These are phyloP conservation scores for Hydrozoanthus tunicans DNA, from an alignment of 64 coral and sea anemone species.

Conservation along the genomic window DNA sequence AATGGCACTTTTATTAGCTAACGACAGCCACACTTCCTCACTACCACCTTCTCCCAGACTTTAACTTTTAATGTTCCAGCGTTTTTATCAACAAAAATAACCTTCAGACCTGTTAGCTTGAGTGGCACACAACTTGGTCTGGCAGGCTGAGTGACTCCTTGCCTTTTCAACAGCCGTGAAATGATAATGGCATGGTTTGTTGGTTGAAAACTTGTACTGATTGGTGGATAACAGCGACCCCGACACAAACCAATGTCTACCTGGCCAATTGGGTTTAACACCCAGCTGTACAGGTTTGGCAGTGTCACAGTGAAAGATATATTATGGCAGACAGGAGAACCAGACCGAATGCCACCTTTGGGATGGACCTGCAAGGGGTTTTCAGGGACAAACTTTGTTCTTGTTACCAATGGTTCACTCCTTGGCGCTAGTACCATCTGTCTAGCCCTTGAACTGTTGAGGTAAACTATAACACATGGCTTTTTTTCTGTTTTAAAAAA, in stretches of 20 bases:
- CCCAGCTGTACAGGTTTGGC: background rate
- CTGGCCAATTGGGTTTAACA: background rate
- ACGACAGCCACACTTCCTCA: constrained; percentile 32
- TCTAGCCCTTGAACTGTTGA: background rate
- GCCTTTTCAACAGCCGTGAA: background rate
- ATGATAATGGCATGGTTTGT: constrained; percentile 17
- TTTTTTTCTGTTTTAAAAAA: background rate
- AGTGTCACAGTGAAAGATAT: background rate
- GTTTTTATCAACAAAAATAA: background rate
- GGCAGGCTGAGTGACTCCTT: background rate
- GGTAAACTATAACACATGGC: constrained; percentile 22
- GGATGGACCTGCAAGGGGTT: background rate
- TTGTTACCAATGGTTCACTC: background rate
- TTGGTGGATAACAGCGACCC: constrained; percentile 1
- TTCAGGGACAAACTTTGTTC: background rate
- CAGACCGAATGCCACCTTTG: background rate
- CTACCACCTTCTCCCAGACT: constrained; percentile 23
- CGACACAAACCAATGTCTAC: background rate
- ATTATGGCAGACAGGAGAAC: background rate
- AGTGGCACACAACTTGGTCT: constrained; percentile 38
- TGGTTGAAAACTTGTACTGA: background rate
- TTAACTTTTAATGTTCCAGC: background rate
- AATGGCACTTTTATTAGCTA: background rate
- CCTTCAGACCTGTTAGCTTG: background rate
- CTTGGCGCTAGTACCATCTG: background rate